These are phyloP conservation scores for Eurystomus gularis DNA, from an alignment of 2,113 vertebrate genomes.

Conservation along the genomic window DNA sequence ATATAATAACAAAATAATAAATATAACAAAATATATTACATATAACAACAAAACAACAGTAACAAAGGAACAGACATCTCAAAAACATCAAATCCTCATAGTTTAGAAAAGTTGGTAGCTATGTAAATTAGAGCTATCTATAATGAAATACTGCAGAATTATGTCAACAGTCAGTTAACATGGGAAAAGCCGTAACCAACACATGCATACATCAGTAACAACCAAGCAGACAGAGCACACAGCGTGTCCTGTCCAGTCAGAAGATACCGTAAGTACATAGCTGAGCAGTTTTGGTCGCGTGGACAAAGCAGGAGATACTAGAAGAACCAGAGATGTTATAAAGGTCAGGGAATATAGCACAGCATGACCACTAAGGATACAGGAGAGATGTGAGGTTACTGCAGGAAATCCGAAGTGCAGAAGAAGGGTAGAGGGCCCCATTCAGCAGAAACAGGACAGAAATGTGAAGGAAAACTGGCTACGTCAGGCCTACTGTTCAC, in stretches of 20 bases:
- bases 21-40: too few relatives aligned
- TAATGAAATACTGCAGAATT: background rate
- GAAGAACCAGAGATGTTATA: background rate
- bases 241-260: background rate
- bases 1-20: too few relatives aligned
- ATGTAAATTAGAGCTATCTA: background rate
- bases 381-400: background rate
- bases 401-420: background rate
- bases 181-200: background rate
- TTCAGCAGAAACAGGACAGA: background rate
- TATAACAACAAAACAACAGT: background rate
- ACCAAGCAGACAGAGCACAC: background rate
- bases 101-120: background rate
- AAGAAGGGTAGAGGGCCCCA: background rate
- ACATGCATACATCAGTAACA: fast-evolving
- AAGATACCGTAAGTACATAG: fast-evolving
- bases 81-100: background rate
- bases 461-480: background rate
- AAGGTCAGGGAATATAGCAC: background rate
- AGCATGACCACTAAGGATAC: background rate
- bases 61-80: background rate
- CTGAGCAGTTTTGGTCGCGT: fast-evolving
- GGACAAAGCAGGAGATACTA: background rate
- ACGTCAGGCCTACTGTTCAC: background rate
- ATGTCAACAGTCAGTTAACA: background rate